Evolutionary conservation across 2,113 vertebrate species (phyloP), one percentile per base, ranked within the genome.

Genomic region (Perca flavescens): DNA sequence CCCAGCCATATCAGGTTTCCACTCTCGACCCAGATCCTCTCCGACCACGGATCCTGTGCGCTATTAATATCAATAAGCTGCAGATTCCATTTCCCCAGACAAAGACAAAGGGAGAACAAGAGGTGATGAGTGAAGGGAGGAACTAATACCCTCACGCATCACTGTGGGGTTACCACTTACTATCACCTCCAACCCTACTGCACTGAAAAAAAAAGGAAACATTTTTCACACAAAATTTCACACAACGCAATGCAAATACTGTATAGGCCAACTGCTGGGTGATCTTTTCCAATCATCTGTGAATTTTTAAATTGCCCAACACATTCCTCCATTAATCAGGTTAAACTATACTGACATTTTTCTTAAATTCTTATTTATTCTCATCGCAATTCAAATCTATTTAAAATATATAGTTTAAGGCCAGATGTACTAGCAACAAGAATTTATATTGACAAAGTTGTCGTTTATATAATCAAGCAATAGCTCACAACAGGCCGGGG

Each of bases 51-150:
- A 95, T 95, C 96, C 88, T 94, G 93, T 93, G 94, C 88, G 92
- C 96, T 97, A 96, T 96, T 96, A 96, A 97, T 96, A 96, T 96
- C 96, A 96, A 94, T 92, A 95, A 96, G 94, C 94, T 94, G 94
- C 93, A 94, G 90, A 96, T 95, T 96, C 95, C 89, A 95, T 96
- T 96, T 96, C 94, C 95, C 95, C 92, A 91, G 94, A 94, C 93
- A 95, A 95, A 96, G 95, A 95, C 92, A 66, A 69, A 86, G 85
- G 77, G 72, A 75, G 80, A 89, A 86, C 52, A 62, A 80, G 81
- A 79, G 85, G 79, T 53, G 36, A 71, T 52, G 88, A 86, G 84
- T 49, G 91, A 80, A 61, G 83, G 75, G 64, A 88, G 87, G 82
- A 86, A 82, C 75, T 83, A 84, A 86, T 78, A 72, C 76, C 82